Percentiles rank a stretch among this genome's conserved stretches.
phyloP scores from a whole-genome alignment of 2,113 vertebrate species.

The Alces alces region DNA sequence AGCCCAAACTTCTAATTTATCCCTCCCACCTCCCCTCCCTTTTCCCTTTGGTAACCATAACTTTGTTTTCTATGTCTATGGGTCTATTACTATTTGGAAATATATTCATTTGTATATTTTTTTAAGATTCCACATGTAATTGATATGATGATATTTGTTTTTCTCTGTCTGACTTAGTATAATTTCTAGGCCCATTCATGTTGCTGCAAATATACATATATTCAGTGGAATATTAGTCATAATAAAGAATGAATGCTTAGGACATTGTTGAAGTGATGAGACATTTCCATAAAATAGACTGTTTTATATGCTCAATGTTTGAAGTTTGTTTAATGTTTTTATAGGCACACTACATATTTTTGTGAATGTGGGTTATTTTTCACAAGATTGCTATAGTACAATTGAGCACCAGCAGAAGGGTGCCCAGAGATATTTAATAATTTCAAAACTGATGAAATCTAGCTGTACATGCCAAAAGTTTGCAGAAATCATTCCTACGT shows the following conservation, averaged over 20 bases:
- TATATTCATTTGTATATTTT: not conserved
- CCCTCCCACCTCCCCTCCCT: not conserved
- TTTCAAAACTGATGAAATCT: not conserved
- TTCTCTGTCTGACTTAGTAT: not conserved
- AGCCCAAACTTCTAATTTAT: not conserved
- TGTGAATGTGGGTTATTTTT: not conserved
- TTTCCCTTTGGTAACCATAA: not conserved
- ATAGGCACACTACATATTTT: not conserved
- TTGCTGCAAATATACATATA: not conserved
- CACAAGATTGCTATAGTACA: not conserved
- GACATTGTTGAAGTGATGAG: slow-evolving; percentile 26
- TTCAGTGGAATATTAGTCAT: not conserved
- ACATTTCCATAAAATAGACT: slow-evolving; percentile 11
- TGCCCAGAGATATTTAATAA: not conserved
- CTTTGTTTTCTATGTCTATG: not conserved
- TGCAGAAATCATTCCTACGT: not conserved
- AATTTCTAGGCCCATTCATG: not conserved
- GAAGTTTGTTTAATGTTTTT: not conserved
- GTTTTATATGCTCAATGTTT: not conserved
- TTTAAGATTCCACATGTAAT: not conserved
- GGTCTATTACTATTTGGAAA: not conserved
- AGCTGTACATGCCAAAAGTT: not conserved
- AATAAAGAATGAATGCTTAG: not conserved
- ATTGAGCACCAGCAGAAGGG: not conserved
- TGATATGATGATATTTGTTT: not conserved